These are phyloP conservation scores for Dicranocentrus wangi DNA, from an alignment of 2,888 invertebrate species.

Conservation along the genomic window DNA sequence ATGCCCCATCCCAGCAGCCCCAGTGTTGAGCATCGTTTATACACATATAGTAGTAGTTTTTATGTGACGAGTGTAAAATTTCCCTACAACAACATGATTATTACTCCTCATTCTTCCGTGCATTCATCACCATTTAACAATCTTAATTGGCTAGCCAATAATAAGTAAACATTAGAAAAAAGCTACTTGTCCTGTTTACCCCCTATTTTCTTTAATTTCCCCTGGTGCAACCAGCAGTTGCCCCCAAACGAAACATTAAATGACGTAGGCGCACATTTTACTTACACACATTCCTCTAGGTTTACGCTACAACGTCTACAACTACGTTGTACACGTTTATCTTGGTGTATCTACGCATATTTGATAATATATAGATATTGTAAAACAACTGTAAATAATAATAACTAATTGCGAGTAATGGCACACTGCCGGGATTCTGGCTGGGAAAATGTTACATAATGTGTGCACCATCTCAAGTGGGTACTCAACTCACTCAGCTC, in stretches of 20 bases:
- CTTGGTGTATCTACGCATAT: not conserved
- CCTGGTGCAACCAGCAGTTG: conserved; percentile 10
- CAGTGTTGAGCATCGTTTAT: too few species aligned
- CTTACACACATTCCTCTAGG: not conserved
- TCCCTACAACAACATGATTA: not conserved
- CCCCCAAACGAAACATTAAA: not conserved
- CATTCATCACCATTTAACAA: conserved; percentile 19
- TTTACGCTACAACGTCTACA: not conserved
- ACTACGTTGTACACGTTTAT: too few species aligned
- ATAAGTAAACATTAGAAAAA: conserved; percentile 36
- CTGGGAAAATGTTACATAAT: conserved; percentile 52
- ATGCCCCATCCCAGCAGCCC: too few species aligned
- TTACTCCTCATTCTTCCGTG: conserved; percentile 9
- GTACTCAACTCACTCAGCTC: not conserved
- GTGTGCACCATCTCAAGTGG: not conserved
- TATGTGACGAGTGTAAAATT: not conserved
- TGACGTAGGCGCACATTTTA: not conserved
- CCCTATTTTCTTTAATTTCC: conserved; percentile 4
- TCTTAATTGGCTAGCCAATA: conserved; percentile 29
- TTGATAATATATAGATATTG: not conserved
- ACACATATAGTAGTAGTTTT: too few species aligned
- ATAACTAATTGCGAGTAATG: conserved; percentile 55
- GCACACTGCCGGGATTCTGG: conserved; percentile 50
- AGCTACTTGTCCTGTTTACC: conserved; percentile 13
- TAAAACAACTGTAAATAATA: conserved; percentile 58